Conservation (phyloP, 2,888 invertebrate genomes). For the Drosophila ustulata region DNA sequence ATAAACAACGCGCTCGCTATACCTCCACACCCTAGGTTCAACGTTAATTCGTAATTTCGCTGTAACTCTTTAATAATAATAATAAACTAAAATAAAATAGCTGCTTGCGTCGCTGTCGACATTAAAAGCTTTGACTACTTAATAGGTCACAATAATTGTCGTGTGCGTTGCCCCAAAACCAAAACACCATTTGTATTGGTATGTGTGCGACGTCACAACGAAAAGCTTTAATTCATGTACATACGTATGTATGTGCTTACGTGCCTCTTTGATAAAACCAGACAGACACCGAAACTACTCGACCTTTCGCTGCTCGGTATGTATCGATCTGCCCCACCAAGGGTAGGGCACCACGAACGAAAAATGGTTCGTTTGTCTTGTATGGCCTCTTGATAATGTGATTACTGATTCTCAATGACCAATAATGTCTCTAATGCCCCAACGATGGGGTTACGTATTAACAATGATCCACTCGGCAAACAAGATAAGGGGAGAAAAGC, state of each 20-base stretch:
- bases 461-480: neutral
- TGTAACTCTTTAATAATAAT: constrained; percentile 5
- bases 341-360: neutral
- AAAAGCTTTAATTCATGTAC: constrained; percentile 33
- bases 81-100: constrained; percentile 12
- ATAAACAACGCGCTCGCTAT: too few species aligned
- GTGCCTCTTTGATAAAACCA: constrained; percentile 22
- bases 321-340: constrained; percentile 35
- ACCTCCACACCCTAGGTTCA: too few species aligned
- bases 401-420: constrained; percentile 32
- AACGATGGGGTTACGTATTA: constrained; percentile 2
- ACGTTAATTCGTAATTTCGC: too few species aligned
- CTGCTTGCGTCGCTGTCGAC: constrained; percentile 20
- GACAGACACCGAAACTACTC: constrained; percentile 12
- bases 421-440: constrained; percentile 1
- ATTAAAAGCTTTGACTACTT: constrained; percentile 52
- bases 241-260: constrained; percentile 9
- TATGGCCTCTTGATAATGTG: constrained; percentile 50
- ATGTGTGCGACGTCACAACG: constrained; percentile 27
- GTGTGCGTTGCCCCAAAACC: constrained; percentile 33
- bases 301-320: constrained; percentile 35
- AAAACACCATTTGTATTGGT: constrained; percentile 2
- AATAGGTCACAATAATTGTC: constrained; percentile 61
- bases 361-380: neutral
- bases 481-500: neutral